Conservation (phyloP, 1,140 invertebrate species). For the Drosophila novamexicana region DNA sequence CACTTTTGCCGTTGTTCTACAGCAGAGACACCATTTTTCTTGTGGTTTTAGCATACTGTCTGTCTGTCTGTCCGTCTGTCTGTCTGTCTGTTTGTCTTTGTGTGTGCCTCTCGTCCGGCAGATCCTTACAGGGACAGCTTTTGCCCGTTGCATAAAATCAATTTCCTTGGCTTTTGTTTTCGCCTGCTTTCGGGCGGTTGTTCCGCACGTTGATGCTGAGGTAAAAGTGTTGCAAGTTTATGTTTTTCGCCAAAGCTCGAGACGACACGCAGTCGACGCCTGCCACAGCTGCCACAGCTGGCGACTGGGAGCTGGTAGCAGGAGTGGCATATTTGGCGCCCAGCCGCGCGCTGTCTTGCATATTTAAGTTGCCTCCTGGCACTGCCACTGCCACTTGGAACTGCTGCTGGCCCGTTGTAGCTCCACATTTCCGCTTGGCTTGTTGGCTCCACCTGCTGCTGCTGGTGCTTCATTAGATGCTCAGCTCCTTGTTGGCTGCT, state of each 20-base stretch:
- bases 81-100: slow-evolving; percentile 1
- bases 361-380: slow-evolving; percentile 65
- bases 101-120: not conserved
- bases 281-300: slow-evolving; percentile 35
- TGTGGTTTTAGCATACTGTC: slow-evolving; percentile 69
- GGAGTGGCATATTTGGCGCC: slow-evolving; percentile 68
- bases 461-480: slow-evolving; percentile 61
- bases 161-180: slow-evolving; percentile 60
- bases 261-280: not conserved
- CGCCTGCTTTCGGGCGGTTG: slow-evolving; percentile 12
- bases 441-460: slow-evolving; percentile 25
- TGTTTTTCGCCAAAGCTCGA: slow-evolving; percentile 30
- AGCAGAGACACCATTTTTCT: slow-evolving; percentile 55
- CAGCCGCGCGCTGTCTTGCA: slow-evolving; percentile 72
- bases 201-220: slow-evolving; percentile 60
- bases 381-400: not conserved
- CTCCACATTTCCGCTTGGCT: slow-evolving; percentile 59
- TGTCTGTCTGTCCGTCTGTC: slow-evolving; percentile 14
- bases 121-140: slow-evolving; percentile 8
- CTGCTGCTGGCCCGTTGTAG: slow-evolving; percentile 22
- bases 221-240: slow-evolving; percentile 78
- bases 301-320: not conserved
- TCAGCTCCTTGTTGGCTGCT: slow-evolving; percentile 1
- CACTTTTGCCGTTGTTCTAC: slow-evolving; percentile 54
- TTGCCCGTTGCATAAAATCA: slow-evolving; percentile 74